These are phyloP conservation scores for Hemibagrus wyckioides DNA, from an alignment of 2,113 vertebrate genomes.

Conservation along the genomic window DNA sequence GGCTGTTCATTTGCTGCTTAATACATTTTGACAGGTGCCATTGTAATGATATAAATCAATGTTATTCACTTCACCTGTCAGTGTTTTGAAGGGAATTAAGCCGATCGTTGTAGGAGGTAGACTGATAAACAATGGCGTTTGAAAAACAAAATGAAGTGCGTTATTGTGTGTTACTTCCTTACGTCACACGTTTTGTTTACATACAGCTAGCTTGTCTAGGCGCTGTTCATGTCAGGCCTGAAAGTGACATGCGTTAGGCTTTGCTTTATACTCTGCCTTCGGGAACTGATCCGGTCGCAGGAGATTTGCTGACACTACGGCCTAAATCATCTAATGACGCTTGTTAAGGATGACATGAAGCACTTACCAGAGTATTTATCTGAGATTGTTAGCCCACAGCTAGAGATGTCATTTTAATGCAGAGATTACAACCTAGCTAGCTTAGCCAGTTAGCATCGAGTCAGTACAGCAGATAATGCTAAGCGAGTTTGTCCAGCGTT, in stretches of 20 bases:
- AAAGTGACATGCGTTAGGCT: neutral
- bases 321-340: neutral
- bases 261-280: neutral
- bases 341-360: neutral
- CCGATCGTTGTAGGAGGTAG: neutral
- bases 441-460: constrained; percentile 9
- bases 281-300: neutral
- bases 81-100: too few relatives aligned
- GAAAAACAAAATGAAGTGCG: neutral
- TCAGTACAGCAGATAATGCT: neutral
- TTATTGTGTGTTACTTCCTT: neutral
- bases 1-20: too few relatives aligned
- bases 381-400: neutral
- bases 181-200: neutral
- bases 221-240: constrained; percentile 15
- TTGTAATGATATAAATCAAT: too few relatives aligned
- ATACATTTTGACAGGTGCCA: too few relatives aligned
- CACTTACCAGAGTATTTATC: neutral
- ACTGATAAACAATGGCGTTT: neutral
- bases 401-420: neutral
- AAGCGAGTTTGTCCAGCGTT: neutral
- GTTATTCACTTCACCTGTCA: too few relatives aligned
- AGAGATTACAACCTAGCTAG: neutral
- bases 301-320: neutral
- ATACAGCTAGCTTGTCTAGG: neutral